Evolutionary conservation across 2,888 invertebrate species (phyloP), one percentile per base, ranked within the genome.

Genomic region (Lasioglossum villosulum): DNA sequence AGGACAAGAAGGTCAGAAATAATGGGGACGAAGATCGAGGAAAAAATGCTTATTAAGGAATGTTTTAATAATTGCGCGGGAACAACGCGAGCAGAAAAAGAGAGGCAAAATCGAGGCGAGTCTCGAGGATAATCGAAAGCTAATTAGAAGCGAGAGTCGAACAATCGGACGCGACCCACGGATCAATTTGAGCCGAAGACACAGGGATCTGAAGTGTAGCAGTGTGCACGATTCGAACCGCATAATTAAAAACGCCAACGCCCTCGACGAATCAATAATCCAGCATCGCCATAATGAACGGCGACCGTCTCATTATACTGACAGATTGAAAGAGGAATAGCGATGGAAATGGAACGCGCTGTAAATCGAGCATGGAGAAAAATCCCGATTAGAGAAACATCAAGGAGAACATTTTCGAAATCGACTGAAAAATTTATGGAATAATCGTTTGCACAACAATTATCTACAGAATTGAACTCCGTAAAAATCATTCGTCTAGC

Each of bases 261-360:
- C 84, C 79, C 76, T 66, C 42, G 79, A 71, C 34, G 56, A 84
- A 84, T 85, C 84, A 73, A 85, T 84, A 84, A 84, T 79, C 84
- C 63, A 76, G 16, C 75, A 59, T 71, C 79, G 68, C 79, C 84
- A 85, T 79, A 85, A 84, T 75, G 84, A 68, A 72, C 34, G 73
- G 48, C 34, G 56, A 63, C 56, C 72, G 68, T 73, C 73, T 85
- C 84, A 74, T 85, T 85, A 84, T 73, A 84, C 72, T 63, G 68
- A 79, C 84, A 79, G 79, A 84, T 84, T 68, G 76, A 34, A 84
- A 75, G 63, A 59, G 75, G 72, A 76, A 68, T 78, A 84, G n/a
- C n/a, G 71, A 71, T 39, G 30, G 68, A 19, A 68, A 68, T 37
- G 23, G 68, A 34, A 68, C 68, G 34, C 10, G 68, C 37, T 23